Evolutionary conservation across 1,140 invertebrate genomes (phyloP).

Genomic region (Drosophila tristis): DNA sequence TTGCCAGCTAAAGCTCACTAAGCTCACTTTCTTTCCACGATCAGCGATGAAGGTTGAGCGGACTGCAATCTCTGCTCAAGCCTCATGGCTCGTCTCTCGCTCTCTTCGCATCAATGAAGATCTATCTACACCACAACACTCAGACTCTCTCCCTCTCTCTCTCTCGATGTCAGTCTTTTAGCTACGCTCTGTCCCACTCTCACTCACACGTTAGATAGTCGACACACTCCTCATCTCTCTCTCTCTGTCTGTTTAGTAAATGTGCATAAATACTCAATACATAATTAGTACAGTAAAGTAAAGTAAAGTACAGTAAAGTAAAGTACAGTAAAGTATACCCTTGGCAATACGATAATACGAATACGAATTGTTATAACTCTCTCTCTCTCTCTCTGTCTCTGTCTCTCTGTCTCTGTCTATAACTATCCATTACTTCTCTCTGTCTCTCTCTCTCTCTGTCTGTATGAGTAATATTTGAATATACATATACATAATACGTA

Average conservation of each 20-base stretch:
- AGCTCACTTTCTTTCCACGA: no score
- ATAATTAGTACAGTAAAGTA: no score
- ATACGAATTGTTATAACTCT: slow-evolving; percentile 25
- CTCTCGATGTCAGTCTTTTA: not conserved
- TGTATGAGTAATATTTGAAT: slow-evolving; percentile 55
- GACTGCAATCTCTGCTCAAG: no score
- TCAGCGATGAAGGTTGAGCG: no score
- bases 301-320: not conserved
- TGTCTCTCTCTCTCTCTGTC: not conserved
- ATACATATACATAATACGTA: slow-evolving; percentile 65
- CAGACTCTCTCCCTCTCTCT: not conserved
- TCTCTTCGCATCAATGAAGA: not conserved
- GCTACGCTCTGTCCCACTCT: slow-evolving; percentile 3
- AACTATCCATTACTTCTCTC: slow-evolving; percentile 23
- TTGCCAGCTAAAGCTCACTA: no score
- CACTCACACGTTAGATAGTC: slow-evolving; percentile 22
- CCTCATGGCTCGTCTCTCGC: not conserved
- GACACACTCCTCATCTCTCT: slow-evolving; percentile 15
- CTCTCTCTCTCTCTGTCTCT: slow-evolving; percentile 17
- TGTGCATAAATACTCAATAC: slow-evolving; percentile 38
- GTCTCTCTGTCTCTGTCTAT: slow-evolving; percentile 22
- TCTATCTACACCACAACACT: not conserved
- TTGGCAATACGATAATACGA: slow-evolving; percentile 43
- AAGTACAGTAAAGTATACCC: not conserved
- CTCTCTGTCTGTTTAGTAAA: slow-evolving; percentile 27